Base-by-base conservation (phyloP, 2,113 vertebrate species). In the Macheiramphus alcinus region DNA sequence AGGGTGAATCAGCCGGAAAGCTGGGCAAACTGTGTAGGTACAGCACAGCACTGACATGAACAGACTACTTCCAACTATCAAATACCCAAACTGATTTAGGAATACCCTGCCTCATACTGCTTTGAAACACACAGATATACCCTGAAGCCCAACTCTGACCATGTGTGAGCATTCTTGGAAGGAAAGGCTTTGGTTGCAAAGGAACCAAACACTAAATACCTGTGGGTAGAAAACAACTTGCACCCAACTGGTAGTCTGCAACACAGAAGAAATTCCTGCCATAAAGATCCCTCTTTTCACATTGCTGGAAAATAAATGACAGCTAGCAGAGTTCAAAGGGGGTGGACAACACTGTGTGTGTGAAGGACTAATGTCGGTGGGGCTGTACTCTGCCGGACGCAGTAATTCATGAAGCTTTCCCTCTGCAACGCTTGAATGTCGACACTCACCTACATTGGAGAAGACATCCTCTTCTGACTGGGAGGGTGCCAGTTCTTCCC, bases 391-490 rank as follows among this genome's bases (percentile, higher is more conserved):
- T 83, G 34, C 34, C 8, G 22, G 38, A 79, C 1, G 1, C 27
- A 55, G 58, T 15, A 67, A 81, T 55, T 91, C 43, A 36, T 38
- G 40, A 76, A 79, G 40, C 8, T 47, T 74, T 42, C 36, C 15
- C 34, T 72, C 3, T 1, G 36, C 53, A 84, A n/a, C 3, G 1
- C 11, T 84, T 29, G 56, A 79, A 62, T 1, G 1, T 21, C 6
- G 3, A 17, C 52, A 96, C 97, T 97, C 93, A 97, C 97, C 97
- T 89, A 98, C 86, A 0, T 97, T 97, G 89, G 94, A 95, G 80
- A 98, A 97, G 84, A 97, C 94, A 62, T 97, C 97, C 0, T 98
- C 96, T 91, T 97, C 97, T 23, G 42, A 53, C 26, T 0, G n/a
- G 62, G 48, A 87, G 22, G 45, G 50, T 9, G 4, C 29, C 0